These are phyloP conservation scores for Callopanchax toddi DNA, from an alignment of 2,113 vertebrate species.

Conservation along the genomic window DNA sequence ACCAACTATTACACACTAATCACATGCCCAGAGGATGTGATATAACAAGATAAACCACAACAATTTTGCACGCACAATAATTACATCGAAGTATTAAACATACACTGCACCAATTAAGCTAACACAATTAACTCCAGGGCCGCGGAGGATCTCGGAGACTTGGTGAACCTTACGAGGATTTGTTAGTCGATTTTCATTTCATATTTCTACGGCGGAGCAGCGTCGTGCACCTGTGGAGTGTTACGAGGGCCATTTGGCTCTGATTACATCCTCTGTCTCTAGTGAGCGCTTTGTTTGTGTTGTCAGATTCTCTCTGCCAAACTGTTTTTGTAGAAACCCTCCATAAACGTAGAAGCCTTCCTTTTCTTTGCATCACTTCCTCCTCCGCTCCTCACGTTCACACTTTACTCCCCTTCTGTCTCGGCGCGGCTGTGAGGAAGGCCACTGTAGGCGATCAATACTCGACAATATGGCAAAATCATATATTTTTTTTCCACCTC, in stretches of 20 bases:
- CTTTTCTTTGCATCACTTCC: conserved; percentile 12
- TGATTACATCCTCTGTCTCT: conserved; percentile 58
- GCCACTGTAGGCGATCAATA: conserved; percentile 72
- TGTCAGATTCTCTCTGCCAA: conserved; percentile 48
- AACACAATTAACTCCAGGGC: conserved; percentile 68
- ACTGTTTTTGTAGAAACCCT: conserved; percentile 39
- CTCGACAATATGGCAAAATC: conserved; percentile 69
- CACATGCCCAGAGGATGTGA: conserved; percentile 60
- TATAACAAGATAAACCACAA: conserved; percentile 70
- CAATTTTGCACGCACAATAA: conserved; percentile 70
- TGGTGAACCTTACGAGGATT: conserved; percentile 48
- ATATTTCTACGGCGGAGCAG: conserved; percentile 41
- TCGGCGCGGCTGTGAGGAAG: conserved; percentile 28
- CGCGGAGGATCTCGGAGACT: conserved; percentile 44
- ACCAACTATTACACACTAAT: conserved; percentile 38
- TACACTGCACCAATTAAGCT: conserved; percentile 66
- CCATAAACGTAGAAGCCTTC: conserved; percentile 11
- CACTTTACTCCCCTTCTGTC: not conserved
- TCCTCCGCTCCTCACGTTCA: conserved; percentile 8
- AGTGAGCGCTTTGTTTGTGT: conserved; percentile 38
- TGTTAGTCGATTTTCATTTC: conserved; percentile 50
- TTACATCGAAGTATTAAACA: conserved; percentile 61
- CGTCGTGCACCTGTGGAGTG: conserved; percentile 64
- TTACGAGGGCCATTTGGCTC: conserved; percentile 58
- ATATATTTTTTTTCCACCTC: conserved; percentile 61